phyloP scores from a whole-genome alignment of 2,113 vertebrate species.

The Ammodytes marinus region DNA sequence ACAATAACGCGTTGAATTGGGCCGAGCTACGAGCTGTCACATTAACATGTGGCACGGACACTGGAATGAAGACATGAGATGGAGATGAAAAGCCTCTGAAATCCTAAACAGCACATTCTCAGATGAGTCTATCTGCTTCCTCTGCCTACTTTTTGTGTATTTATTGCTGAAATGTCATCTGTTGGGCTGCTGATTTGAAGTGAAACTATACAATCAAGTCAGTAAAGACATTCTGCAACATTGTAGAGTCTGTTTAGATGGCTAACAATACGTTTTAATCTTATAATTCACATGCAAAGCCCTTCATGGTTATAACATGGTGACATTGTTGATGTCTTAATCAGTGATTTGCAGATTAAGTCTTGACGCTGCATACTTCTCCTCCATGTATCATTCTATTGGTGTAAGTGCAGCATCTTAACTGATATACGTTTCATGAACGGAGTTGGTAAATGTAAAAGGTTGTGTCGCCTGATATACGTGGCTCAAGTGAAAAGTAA shows the following conservation, averaged over 20 bases:
- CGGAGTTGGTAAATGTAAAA: neutral
- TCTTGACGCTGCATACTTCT: neutral
- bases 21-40: constrained; percentile 69
- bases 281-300: constrained; percentile 33
- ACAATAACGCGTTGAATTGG: constrained; percentile 70
- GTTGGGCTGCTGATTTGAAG: constrained; percentile 4
- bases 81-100: constrained; percentile 28
- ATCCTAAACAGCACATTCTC: constrained; percentile 14
- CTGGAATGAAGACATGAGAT: constrained; percentile 30
- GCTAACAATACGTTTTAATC: constrained; percentile 18
- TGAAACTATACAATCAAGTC: neutral
- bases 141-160: constrained; percentile 18
- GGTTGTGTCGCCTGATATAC: no score
- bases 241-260: neutral
- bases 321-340: constrained; percentile 4
- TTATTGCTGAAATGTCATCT: constrained; percentile 10
- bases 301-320: constrained; percentile 1
- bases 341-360: constrained; percentile 8
- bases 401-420: constrained; percentile 16
- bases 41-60: constrained; percentile 66
- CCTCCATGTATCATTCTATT: neutral
- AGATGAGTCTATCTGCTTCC: constrained; percentile 4
- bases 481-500: no score
- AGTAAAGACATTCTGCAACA: neutral
- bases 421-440: constrained; percentile 11